Conservation (phyloP, 2,888 invertebrate species). For the Falcaria lacertinaria region DNA sequence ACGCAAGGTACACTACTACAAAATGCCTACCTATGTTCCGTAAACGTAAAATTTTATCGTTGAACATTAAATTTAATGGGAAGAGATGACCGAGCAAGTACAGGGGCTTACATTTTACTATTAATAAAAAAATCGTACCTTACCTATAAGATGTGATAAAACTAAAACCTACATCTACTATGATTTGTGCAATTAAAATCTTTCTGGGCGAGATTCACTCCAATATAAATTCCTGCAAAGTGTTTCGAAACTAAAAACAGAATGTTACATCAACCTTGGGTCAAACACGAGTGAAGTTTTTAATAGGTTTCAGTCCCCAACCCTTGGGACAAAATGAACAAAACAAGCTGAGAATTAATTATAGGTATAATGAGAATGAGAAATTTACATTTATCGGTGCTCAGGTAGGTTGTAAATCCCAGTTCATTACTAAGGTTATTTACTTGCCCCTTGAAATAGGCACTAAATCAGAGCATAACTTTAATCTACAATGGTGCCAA, state of each 20-base stretch:
- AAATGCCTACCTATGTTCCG: slow-evolving; percentile 4
- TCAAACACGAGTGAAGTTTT: slow-evolving; percentile 23
- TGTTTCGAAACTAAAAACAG: background rate
- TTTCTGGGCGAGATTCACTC: background rate
- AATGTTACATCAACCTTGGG: slow-evolving; percentile 5
- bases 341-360: slow-evolving; percentile 25
- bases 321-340: slow-evolving; percentile 15
- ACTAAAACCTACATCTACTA: background rate
- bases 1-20: background rate
- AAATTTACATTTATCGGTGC: slow-evolving; percentile 13
- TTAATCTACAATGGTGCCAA: too few species aligned
- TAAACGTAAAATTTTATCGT: slow-evolving; percentile 15
- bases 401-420: slow-evolving; percentile 8
- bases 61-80: slow-evolving; percentile 17
- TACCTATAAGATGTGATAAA: background rate
- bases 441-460: too few species aligned
- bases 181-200: background rate
- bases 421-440: slow-evolving; percentile 4
- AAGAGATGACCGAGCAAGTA: slow-evolving; percentile 1
- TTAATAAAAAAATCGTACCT: background rate
- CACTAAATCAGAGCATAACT: too few species aligned
- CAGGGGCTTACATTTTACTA: background rate
- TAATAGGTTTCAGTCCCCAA: slow-evolving; percentile 27
- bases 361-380: slow-evolving; percentile 13
- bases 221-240: background rate